Evolutionary conservation across 2,797 vertebrate genomes (phyloP).

Genomic region (Artibeus jamaicensis): DNA sequence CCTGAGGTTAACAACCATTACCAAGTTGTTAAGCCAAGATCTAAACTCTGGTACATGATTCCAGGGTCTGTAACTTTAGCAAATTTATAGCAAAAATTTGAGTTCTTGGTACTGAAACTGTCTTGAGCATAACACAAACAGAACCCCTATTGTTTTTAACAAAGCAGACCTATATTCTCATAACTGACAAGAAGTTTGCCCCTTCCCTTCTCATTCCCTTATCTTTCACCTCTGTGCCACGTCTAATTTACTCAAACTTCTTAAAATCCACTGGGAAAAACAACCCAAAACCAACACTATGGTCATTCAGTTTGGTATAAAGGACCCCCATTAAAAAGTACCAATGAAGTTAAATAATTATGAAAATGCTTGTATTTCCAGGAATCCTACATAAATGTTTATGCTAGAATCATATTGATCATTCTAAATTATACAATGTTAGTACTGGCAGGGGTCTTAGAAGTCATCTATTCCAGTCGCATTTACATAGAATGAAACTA

Average conservation of each 20-base stretch:
- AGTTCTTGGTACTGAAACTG: slow-evolving; percentile 20
- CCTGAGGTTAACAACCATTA: background rate
- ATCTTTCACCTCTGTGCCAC: background rate
- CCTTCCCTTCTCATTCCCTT: background rate
- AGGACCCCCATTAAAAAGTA: background rate
- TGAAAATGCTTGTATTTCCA: slow-evolving; percentile 19
- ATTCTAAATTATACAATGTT: slow-evolving; percentile 5
- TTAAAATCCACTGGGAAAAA: background rate
- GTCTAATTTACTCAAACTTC: background rate
- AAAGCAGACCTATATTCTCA: slow-evolving; percentile 3
- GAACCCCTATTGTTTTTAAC: slow-evolving; percentile 14
- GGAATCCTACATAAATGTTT: background rate
- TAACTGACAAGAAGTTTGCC: background rate
- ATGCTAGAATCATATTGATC: background rate
- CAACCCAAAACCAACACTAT: background rate
- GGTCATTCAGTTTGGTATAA: background rate
- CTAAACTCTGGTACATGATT: background rate
- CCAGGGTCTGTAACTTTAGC: background rate
- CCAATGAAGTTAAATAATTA: slow-evolving; percentile 17
- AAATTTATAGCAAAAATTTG: slow-evolving; percentile 7
- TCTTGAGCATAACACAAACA: slow-evolving; percentile 30
- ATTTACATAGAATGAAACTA: background rate
- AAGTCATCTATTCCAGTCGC: background rate
- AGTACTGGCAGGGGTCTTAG: background rate
- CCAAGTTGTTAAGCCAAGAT: background rate